Conservation (phyloP, 1,140 invertebrate genomes). For the Brachionus rotundiformis region DNA sequence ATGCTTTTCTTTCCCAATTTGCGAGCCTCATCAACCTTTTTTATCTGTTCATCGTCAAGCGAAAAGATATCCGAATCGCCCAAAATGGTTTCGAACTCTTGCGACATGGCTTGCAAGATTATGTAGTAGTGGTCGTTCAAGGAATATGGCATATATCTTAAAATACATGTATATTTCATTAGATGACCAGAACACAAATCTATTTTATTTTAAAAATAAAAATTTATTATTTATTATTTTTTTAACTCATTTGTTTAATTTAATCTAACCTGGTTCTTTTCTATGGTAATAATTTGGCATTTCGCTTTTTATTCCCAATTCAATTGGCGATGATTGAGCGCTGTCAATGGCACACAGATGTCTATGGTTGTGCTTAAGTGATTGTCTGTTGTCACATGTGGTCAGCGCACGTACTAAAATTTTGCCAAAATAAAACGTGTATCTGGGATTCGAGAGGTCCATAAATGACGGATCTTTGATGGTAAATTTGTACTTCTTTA, state of each 20-base stretch:
- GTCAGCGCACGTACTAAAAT: not conserved
- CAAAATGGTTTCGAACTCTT: not conserved
- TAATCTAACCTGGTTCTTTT: too few relatives aligned
- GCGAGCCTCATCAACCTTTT: not conserved
- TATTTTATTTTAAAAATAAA: too few relatives aligned
- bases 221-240: too few relatives aligned
- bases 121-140: not conserved
- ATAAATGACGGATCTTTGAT: conserved; percentile 34
- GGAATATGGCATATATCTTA: not conserved
- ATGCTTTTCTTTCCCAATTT: not conserved
- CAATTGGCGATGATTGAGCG: not conserved
- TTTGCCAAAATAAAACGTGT: conserved; percentile 26
- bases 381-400: not conserved
- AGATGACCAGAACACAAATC: conserved; percentile 12
- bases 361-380: not conserved
- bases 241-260: too few relatives aligned
- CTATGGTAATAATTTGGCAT: too few relatives aligned
- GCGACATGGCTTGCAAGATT: not conserved
- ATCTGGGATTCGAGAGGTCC: not conserved
- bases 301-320: conserved; percentile 29
- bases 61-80: not conserved
- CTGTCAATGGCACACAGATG: not conserved
- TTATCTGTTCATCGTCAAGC: not conserved
- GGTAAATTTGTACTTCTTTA: not conserved
- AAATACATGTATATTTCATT: not conserved